Percentiles rank a stretch among this genome's conserved stretches.
These are phyloP conservation scores for Mus spretus DNA, from an alignment of 2,797 vertebrate species.

Conservation along the genomic window DNA sequence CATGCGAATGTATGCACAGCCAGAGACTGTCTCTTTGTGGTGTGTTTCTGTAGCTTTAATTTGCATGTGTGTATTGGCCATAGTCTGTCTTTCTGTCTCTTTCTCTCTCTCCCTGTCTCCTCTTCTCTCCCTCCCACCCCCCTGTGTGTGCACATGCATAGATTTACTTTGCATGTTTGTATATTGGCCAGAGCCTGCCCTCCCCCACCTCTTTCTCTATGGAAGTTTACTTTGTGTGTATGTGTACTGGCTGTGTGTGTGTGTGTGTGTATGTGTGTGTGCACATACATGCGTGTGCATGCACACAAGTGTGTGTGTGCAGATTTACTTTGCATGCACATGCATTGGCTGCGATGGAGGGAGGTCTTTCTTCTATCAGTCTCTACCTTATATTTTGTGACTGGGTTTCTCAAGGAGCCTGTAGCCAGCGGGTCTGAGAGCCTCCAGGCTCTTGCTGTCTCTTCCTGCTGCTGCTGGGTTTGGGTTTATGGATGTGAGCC, in stretches of 20 bases:
- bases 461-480: not conserved
- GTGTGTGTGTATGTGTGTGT: not conserved
- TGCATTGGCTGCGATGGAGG: not conserved
- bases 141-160: too few species aligned
- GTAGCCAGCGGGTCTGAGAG: too few species aligned
- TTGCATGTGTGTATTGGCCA: not conserved
- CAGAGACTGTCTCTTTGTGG: not conserved
- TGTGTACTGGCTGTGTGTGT: not conserved
- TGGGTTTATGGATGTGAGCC: not conserved
- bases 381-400: not conserved
- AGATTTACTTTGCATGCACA: not conserved
- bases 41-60: not conserved
- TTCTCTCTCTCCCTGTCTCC: not conserved
- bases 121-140: too few species aligned
- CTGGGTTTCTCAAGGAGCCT: not conserved
- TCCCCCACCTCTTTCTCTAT: not conserved
- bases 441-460: not conserved
- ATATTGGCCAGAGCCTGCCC: not conserved
- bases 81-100: not conserved
- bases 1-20: not conserved
- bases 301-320: not conserved
- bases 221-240: not conserved
- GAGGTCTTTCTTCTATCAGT: not conserved
- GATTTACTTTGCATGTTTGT: not conserved
- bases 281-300: not conserved